These are phyloP conservation scores for Hippocampus guttulatus DNA, from an alignment of 2,113 vertebrate species.

Conservation along the genomic window DNA sequence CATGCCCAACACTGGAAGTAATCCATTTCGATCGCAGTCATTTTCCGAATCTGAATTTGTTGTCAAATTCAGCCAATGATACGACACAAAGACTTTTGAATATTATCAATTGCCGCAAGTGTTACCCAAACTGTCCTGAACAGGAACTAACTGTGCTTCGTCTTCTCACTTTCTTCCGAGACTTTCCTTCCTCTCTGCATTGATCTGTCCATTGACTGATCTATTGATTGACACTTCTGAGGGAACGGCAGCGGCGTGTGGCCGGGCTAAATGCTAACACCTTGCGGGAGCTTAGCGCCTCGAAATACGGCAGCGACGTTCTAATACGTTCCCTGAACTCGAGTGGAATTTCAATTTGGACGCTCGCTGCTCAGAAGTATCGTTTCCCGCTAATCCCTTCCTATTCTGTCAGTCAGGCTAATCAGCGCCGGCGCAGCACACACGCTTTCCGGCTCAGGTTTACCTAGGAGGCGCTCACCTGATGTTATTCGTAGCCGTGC, in stretches of 20 bases:
- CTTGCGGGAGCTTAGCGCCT: not conserved
- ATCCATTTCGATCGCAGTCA: too few species aligned
- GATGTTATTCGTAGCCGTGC: not conserved
- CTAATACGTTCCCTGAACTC: conserved; percentile 1
- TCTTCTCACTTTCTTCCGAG: not conserved
- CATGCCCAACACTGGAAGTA: too few species aligned
- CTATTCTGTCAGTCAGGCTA: conserved; percentile 6
- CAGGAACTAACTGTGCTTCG: not conserved
- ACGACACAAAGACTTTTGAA: too few species aligned
- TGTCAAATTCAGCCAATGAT: too few species aligned
- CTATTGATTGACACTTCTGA: not conserved
- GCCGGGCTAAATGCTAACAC: not conserved
- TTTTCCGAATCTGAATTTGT: too few species aligned
- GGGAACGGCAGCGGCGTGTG: not conserved
- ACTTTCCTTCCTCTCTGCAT: not conserved
- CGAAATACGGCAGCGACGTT: not conserved
- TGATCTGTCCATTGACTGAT: not conserved
- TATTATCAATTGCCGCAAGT: not conserved
- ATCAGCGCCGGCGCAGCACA: conserved; percentile 5
- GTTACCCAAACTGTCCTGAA: not conserved
- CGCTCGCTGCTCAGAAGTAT: not conserved
- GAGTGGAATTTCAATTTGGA: conserved; percentile 8
- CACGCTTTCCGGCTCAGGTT: not conserved
- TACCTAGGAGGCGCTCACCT: conserved; percentile 3
- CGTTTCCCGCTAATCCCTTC: conserved; percentile 6